Base-by-base conservation (phyloP, 2,797 vertebrate genomes). In the Sarcoramphus papa region DNA sequence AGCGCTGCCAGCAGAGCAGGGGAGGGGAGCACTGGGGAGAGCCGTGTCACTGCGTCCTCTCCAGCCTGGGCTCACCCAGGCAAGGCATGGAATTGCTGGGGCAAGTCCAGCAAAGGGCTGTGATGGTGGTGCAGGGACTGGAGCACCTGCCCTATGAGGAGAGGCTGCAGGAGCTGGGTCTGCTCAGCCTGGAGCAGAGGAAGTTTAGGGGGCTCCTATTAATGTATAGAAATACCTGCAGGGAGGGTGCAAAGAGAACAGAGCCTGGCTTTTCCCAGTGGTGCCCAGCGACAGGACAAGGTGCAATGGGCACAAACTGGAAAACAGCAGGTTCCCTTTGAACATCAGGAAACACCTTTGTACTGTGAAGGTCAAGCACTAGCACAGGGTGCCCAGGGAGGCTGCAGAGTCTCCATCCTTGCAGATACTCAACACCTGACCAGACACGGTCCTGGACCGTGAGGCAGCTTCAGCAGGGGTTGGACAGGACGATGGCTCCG, bases 401-500 rank as follows among this genome's bases (percentile, higher is more conserved):
- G 43, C 59, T 18, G 57, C 35, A 12, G n/a, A 20, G 17, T 4
- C 28, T 59, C 60, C 23, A 4, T 31, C 43, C 30, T 31, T 16
- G 18, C 24, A 14, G 43, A 37, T 7, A 5, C 30, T 37, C 65
- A 68, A 1, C 11, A 9, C 25, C 18, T 0, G 0, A 37, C 22
- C 45, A 54, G 41, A 2, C 22, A 6, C 1, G 5, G 45, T 40
- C 48, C 54, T 50, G 53, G 16, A 21, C 43, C 3, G 1, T 2
- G 14, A 19, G 37, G 48, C 43, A 33, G 35, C 28, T 67, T 70
- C 53, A 5, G 48, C 37, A 24, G 15, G 17, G 37, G 19, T 11
- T 33, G 11, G 33, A 28, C 17, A 25, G 47, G 35, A 21, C 6
- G 4, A 9, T 1, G 10, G 47, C 37, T 68, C 28, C 14, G 3